Evolutionary conservation across 2,888 invertebrate species (phyloP), one percentile per base, ranked within the genome.

Genomic region (Pseudolycoriella hygida): DNA sequence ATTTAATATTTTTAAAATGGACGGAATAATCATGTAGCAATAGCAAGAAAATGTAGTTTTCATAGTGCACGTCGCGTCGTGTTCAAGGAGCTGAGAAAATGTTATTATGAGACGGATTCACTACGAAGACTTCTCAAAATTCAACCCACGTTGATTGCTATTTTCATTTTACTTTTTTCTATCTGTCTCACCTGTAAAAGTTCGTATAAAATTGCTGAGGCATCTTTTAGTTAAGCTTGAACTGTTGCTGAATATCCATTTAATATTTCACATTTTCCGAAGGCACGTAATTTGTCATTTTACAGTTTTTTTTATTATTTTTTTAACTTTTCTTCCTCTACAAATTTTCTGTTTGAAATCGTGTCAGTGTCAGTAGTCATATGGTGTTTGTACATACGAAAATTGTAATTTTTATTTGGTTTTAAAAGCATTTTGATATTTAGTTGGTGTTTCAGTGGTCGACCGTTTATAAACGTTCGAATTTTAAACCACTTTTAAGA

Each of bases 61-160:
- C 25, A 25, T 25, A 25, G 25, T 25, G 25, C 25, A 25, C 8
- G 25, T 25, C n/a, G 8, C 30, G 11, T 10, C 34, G 34, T 34
- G 15, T 12, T 14, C 34, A 34, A 34, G 12, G 12, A 14, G 12
- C 34, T 14, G 34, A 4, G 11, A 34, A 34, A 25, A 25, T 25
- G 25, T 25, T 25, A 25, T 25, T 25, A 25, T 25, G 25, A 25
- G 25, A 25, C 25, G 25, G 25, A 25, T 25, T 8, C 4, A 25
- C 25, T 4, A 25, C 4, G 8, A 25, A 25, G 8, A 25, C 34
- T 34, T 34, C n/a, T 34, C 12, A 34, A 40, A 18, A 40, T 40
- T 40, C 40, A 40, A 19, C 40, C 40, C 40, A 40, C 40, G 40
- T 40, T 40, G 40, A 40, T 40, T 17, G 40, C 40, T 40, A 40